Evolutionary conservation across 2,113 vertebrate species (phyloP).

Genomic region (Climacteris rufus): DNA sequence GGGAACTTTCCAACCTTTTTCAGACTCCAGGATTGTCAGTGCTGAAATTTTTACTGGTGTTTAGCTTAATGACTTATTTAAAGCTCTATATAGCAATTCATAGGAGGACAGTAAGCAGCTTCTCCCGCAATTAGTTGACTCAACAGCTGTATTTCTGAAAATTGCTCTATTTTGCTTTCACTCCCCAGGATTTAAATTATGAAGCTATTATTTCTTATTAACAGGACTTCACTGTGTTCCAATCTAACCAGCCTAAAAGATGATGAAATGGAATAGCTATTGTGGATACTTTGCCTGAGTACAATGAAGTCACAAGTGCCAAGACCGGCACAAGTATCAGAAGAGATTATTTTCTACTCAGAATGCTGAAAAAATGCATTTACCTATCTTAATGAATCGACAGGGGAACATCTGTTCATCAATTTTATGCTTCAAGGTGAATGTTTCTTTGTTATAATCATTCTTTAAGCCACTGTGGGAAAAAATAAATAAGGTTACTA

Average conservation of each 20-base stretch:
- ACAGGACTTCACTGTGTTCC: conserved; percentile 27
- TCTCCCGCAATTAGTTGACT: conserved; percentile 42
- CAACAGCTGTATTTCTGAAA: conserved; percentile 22
- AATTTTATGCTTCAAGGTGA: conserved; percentile 99
- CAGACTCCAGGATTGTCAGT: neutral
- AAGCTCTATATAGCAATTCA: neutral
- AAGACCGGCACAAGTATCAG: conserved; percentile 36
- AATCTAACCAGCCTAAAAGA: conserved; percentile 37
- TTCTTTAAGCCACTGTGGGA: conserved; percentile 96
- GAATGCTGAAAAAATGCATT: conserved; percentile 70
- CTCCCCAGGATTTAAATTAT: conserved; percentile 15
- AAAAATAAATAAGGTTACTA: conserved; percentile 67
- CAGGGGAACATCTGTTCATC: conserved; percentile 99
- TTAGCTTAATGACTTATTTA: neutral
- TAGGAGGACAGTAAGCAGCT: conserved; percentile 47
- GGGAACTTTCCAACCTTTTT: neutral
- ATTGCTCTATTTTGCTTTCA: conserved; percentile 15
- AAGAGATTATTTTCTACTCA: conserved; percentile 61
- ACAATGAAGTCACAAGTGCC: conserved; percentile 50
- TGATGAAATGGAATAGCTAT: conserved; percentile 49
- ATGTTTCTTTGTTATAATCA: conserved; percentile 99
- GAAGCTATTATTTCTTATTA: conserved; percentile 7
- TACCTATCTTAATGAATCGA: conserved; percentile 99
- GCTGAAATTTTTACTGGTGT: neutral
- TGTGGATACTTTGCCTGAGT: conserved; percentile 42